Evolutionary conservation across 2,888 invertebrate genomes (phyloP), one percentile per base, ranked within the genome.

Genomic region (Hedychridium roseum): DNA sequence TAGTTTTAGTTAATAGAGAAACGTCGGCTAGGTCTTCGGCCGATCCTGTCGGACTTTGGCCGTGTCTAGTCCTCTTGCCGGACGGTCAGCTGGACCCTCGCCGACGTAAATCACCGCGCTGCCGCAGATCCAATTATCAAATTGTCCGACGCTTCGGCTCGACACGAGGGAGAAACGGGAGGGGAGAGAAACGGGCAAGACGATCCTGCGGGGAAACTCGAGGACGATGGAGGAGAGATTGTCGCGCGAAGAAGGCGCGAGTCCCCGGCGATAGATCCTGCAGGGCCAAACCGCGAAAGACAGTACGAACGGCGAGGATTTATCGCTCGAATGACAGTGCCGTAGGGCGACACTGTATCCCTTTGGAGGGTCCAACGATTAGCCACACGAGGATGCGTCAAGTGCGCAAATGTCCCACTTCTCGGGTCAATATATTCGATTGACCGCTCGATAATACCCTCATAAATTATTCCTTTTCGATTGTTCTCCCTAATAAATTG

Each of bases 81-180:
- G 57, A 61, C 64, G 73, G 71, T 73, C 72, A 72, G 57, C 66
- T 55, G 64, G 57, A 71, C 71, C 70, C 72, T 68, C 53, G 50
- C 44, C 49, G 57, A 64, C 69, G 68, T 76, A 76, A 76, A 76
- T 76, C 76, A 76, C 66, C 59, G 60, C 60, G 50, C 53, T 61
- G 66, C 70, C 70, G 60, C 68, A 68, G 68, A 75, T 75, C 71
- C 74, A 76, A 76, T 76, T 76, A 76, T 73, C 74, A 74, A 76
- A 76, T 76, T 73, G 76, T 73, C 73, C 75, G 58, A 57, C 68
- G 56, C 63, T 65, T 62, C 54, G 64, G 56, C 61, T 52, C 56
- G 63, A 50, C 50, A 46, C 55, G 40, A 5, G 40, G 18, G 17
- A 45, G 36, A 23, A 42, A 39, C 18, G 9, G 35, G 21, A 34